phyloP scores from a whole-genome alignment of 2,113 vertebrate genomes.

The Larimichthys crocea region DNA sequence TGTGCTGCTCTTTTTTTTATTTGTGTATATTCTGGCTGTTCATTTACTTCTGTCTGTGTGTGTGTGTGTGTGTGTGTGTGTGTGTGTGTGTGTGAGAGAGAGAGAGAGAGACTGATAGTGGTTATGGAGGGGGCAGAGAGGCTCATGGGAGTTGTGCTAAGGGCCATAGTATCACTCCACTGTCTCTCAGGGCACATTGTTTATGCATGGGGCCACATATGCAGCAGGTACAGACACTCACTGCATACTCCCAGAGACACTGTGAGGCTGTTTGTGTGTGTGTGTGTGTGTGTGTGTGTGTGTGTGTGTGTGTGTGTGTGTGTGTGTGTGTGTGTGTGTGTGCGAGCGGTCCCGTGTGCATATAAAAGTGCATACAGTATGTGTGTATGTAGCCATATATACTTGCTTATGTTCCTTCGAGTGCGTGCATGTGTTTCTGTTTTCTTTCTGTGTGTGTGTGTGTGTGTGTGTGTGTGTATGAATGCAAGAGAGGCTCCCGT shows the following conservation, averaged over 20 bases:
- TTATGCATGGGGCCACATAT: conserved; percentile 82
- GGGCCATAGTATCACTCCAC: conserved; percentile 80
- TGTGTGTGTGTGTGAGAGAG: conserved; percentile 12
- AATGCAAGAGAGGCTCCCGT: conserved; percentile 26
- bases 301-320: conserved; percentile 14
- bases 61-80: conserved; percentile 13
- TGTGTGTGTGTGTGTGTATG: not conserved
- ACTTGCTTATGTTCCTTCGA: conserved; percentile 43
- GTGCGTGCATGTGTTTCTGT: conserved; percentile 8
- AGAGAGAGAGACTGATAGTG: conserved; percentile 38
- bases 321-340: conserved; percentile 23
- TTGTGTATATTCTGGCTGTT: conserved; percentile 50
- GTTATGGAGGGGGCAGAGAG: conserved; percentile 73
- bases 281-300: conserved; percentile 31
- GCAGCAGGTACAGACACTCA: conserved; percentile 68
- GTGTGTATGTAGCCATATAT: conserved; percentile 12
- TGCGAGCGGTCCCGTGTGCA: conserved; percentile 7
- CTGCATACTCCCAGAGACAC: conserved; percentile 72
- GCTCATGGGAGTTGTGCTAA: conserved; percentile 82
- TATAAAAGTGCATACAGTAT: conserved; percentile 34
- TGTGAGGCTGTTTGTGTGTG: conserved; percentile 46
- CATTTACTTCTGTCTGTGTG: conserved; percentile 29
- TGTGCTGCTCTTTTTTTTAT: conserved; percentile 46
- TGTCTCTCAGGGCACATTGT: conserved; percentile 82
- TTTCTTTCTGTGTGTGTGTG: too few species aligned